Percentiles rank a stretch among this genome's conserved stretches.
Evolutionary conservation across 2,888 invertebrate species (phyloP).

Genomic region (Eustalomyia histrio): DNA sequence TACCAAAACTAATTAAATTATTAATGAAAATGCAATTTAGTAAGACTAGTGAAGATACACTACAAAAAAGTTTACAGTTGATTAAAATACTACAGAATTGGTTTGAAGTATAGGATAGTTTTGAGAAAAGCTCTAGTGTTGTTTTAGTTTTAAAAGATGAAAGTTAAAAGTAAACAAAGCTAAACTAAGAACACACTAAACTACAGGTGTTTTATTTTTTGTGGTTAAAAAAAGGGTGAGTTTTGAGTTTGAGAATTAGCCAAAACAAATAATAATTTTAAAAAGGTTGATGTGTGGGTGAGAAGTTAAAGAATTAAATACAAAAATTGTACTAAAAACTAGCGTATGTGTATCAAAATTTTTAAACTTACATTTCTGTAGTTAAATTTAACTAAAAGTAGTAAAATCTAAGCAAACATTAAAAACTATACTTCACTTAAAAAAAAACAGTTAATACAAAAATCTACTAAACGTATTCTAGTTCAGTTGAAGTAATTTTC

Average conservation of each 20-base stretch:
- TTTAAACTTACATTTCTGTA: too few relatives aligned
- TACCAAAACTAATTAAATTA: conserved; percentile 4
- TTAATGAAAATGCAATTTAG: background rate
- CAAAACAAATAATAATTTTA: background rate
- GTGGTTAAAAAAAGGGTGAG: background rate
- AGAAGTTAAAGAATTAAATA: background rate
- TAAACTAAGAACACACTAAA: conserved; percentile 63
- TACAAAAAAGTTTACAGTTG: background rate
- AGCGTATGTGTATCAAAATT: too few relatives aligned
- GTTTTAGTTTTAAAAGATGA: conserved; percentile 2
- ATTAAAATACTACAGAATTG: background rate
- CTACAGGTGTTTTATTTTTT: conserved; percentile 48
- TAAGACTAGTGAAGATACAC: conserved; percentile 2
- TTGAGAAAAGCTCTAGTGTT: conserved; percentile 58
- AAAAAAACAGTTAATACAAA: too few relatives aligned
- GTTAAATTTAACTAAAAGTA: too few relatives aligned
- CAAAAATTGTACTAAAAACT: background rate
- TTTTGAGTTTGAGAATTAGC: background rate
- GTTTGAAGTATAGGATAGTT: conserved; percentile 52
- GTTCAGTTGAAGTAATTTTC: too few relatives aligned
- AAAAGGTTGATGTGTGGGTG: background rate
- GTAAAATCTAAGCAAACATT: too few relatives aligned
- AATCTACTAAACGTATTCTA: too few relatives aligned
- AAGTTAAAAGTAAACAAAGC: conserved; percentile 51
- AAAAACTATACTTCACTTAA: too few relatives aligned